phyloP scores from a whole-genome alignment of 1,140 invertebrate species.

The Bombus confusus region DNA sequence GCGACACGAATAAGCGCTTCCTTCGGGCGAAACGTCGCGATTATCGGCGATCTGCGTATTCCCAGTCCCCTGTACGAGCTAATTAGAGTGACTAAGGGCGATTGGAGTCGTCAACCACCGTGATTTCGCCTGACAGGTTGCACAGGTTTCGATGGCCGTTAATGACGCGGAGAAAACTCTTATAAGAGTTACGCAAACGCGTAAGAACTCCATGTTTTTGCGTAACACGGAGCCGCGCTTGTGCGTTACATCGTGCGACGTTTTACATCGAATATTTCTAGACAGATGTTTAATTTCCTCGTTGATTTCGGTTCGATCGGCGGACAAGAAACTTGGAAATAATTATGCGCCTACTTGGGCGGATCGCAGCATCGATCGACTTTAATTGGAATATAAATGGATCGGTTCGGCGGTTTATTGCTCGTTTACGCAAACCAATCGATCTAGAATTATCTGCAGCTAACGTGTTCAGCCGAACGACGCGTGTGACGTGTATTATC shows the following conservation, averaged over 20 bases:
- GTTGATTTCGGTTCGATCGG: neutral
- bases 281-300: neutral
- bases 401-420: no score
- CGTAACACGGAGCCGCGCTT: neutral
- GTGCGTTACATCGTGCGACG: neutral
- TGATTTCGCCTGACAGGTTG: neutral
- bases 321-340: neutral
- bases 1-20: neutral
- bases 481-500: no score
- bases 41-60: slow-evolving; percentile 15
- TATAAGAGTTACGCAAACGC: neutral
- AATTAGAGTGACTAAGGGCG: slow-evolving; percentile 13
- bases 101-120: neutral
- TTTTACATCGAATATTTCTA: neutral
- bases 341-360: accelerated
- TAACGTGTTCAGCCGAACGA: no score
- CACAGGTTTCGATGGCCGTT: neutral
- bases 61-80: neutral
- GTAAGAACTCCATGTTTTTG: neutral
- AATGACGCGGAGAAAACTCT: neutral
- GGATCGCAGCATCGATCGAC: no score
- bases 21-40: slow-evolving; percentile 6
- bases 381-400: no score
- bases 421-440: no score
- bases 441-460: no score